Evolutionary conservation across 2,888 invertebrate species (phyloP).

Genomic region (Hoplodrina blanda): DNA sequence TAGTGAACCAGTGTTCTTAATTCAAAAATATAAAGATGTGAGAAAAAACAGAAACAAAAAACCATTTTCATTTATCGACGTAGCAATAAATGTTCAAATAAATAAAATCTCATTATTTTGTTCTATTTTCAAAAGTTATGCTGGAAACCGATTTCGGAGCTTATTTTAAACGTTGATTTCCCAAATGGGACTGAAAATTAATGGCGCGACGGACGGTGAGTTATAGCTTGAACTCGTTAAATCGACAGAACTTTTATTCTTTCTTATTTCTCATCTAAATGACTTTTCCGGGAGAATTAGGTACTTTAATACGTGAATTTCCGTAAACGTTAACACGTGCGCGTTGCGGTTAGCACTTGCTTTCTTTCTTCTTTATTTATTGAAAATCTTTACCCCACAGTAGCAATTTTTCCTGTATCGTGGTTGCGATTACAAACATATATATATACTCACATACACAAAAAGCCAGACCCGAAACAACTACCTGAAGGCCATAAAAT

Average conservation of each 20-base stretch:
- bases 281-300: neutral
- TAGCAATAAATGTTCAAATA: neutral
- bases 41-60: neutral
- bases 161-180: slow-evolving; percentile 31
- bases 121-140: neutral
- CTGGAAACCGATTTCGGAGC: neutral
- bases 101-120: slow-evolving; percentile 11
- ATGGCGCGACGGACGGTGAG: slow-evolving; percentile 21
- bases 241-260: slow-evolving; percentile 20
- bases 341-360: neutral
- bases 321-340: neutral
- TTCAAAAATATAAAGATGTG: too few relatives aligned
- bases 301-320: neutral
- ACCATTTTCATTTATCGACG: neutral
- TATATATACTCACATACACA: too few relatives aligned
- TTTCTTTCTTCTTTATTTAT: neutral
- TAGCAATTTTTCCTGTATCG: too few relatives aligned
- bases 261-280: neutral
- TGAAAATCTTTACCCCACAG: too few relatives aligned
- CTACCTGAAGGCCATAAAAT: too few relatives aligned
- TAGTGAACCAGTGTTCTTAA: too few relatives aligned
- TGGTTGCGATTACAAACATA: too few relatives aligned
- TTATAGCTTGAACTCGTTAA: slow-evolving; percentile 9
- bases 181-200: slow-evolving; percentile 28
- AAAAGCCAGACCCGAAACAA: too few relatives aligned